These are phyloP conservation scores for Ptychochromis oligacanthus DNA, from an alignment of 2,113 vertebrate species.

Conservation along the genomic window DNA sequence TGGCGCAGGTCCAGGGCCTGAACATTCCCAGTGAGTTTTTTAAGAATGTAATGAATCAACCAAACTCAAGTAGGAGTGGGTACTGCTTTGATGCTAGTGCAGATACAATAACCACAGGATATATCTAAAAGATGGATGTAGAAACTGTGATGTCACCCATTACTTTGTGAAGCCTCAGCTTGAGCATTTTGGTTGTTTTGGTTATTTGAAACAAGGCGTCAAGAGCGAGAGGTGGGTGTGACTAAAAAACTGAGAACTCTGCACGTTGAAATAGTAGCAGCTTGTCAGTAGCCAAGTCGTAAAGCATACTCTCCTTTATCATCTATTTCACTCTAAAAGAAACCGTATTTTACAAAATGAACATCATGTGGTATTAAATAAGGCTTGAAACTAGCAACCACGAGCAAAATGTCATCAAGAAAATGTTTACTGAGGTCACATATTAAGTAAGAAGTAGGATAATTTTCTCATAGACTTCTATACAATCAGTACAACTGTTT, in stretches of 20 bases:
- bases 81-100: not conserved
- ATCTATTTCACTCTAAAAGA: too few species aligned
- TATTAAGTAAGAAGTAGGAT: not conserved
- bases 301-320: too few species aligned
- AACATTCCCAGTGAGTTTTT: slow-evolving; percentile 87
- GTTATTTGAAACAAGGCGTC: not conserved
- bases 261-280: too few species aligned
- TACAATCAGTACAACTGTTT: not conserved
- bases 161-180: not conserved
- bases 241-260: not conserved
- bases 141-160: not conserved
- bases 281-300: too few species aligned
- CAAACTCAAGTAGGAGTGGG: not conserved
- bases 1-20: slow-evolving; percentile 92
- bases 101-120: not conserved
- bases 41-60: not conserved
- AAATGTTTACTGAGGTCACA: not conserved
- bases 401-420: too few species aligned
- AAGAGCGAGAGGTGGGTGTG: fast-evolving
- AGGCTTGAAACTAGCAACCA: too few species aligned
- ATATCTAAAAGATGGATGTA: not conserved
- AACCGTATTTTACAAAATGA: too few species aligned
- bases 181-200: not conserved
- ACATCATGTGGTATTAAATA: too few species aligned
- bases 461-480: not conserved